Percentiles rank a stretch among this genome's conserved stretches.
Evolutionary conservation across 2,888 invertebrate genomes (phyloP).

Genomic region (Junonia oenone): DNA sequence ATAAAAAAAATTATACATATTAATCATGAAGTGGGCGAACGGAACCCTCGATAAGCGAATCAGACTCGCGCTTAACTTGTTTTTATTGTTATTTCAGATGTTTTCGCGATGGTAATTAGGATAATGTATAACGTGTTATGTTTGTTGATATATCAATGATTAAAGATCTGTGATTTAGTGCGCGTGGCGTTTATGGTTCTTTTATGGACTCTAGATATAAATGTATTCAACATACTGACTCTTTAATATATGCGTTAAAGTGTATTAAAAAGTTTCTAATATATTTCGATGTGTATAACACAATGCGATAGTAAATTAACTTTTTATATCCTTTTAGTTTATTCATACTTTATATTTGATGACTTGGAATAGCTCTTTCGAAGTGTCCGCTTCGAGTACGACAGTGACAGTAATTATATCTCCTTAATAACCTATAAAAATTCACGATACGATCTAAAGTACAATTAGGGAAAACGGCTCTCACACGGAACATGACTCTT

Average conservation of each 20-base stretch:
- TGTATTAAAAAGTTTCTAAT: too few relatives aligned
- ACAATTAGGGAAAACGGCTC: constrained; percentile 16
- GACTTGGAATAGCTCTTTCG: too few relatives aligned
- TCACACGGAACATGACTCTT: constrained; percentile 17
- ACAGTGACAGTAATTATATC: constrained; percentile 1
- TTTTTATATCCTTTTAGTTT: too few relatives aligned
- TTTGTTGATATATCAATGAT: background rate
- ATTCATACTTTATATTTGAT: too few relatives aligned
- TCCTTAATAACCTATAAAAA: constrained; percentile 20
- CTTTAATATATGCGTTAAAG: background rate
- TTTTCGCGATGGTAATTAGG: background rate
- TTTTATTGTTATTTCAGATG: background rate
- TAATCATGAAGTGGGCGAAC: too few relatives aligned
- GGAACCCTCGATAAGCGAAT: too few relatives aligned
- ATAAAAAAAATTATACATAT: too few relatives aligned
- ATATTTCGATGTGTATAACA: too few relatives aligned
- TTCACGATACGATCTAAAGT: constrained; percentile 19
- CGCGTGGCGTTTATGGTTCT: background rate
- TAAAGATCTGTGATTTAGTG: background rate
- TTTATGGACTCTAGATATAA: background rate
- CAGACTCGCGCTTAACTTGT: too few relatives aligned
- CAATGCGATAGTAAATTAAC: too few relatives aligned
- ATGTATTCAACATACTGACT: background rate
- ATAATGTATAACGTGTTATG: background rate
- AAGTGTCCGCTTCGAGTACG: background rate